Conservation (phyloP, 37 sponge, comb jelly and placozoan genomes). For the Halisarca cf. caerulea region DNA sequence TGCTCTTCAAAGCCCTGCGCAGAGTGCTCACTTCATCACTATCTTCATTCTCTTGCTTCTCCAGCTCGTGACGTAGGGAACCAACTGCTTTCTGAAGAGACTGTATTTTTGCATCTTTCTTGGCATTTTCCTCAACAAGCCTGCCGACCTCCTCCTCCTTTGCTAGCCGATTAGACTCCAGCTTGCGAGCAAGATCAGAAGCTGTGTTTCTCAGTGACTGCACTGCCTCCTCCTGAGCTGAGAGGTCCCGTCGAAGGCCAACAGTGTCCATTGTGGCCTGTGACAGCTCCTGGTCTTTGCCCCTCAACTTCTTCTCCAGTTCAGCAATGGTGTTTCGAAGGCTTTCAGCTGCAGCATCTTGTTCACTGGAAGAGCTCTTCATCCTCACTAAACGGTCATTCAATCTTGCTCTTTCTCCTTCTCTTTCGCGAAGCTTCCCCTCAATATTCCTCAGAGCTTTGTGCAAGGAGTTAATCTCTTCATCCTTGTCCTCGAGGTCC, state of each 20-base stretch:
- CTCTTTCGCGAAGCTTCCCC: no score
- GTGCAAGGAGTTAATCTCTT: background rate
- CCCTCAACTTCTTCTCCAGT: conserved; percentile 38
- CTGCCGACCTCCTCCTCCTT: no score
- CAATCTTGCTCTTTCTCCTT: no score
- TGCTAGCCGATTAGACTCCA: background rate
- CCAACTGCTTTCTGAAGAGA: background rate
- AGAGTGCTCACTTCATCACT: no score
- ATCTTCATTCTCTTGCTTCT: background rate
- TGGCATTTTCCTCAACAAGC: conserved; percentile 20
- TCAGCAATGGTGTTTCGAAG: conserved; percentile 22
- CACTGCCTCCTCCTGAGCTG: no score
- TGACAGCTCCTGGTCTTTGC: conserved; percentile 40
- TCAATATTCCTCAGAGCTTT: background rate
- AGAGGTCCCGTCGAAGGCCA: no score
- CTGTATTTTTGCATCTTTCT: background rate
- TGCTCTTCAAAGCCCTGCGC: background rate
- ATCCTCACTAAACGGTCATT: background rate
- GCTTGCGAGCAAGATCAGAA: background rate
- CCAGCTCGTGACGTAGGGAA: conserved; percentile 22
- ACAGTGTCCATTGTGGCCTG: conserved; percentile 2
- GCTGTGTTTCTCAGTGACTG: background rate
- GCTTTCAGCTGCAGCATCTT: background rate
- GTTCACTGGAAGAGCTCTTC: background rate
- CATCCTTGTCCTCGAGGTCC: conserved; percentile 30